These are phyloP conservation scores for Sturnira hondurensis DNA, from an alignment of 2,113 vertebrate genomes.

Conservation along the genomic window DNA sequence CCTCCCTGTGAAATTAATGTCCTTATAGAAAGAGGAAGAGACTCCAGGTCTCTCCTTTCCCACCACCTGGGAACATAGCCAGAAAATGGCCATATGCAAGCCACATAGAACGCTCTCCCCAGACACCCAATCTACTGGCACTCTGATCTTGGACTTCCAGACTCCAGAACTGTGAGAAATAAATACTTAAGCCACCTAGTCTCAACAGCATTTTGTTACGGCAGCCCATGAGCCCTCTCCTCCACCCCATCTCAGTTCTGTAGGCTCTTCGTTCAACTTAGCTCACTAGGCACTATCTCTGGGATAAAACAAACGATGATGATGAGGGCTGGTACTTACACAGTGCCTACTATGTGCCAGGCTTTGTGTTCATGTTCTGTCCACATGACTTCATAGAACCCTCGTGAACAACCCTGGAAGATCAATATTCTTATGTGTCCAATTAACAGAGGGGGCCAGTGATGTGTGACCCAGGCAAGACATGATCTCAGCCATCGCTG, in stretches of 20 bases:
- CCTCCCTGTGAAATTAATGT: not conserved
- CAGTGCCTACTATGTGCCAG: not conserved
- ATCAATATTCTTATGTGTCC: not conserved
- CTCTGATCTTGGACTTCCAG: not conserved
- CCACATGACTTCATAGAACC: not conserved
- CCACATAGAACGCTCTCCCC: not conserved
- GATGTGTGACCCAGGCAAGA: not conserved
- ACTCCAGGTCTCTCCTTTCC: not conserved
- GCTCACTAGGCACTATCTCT: not conserved
- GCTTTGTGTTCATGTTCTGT: not conserved
- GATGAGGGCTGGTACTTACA: rapidly evolving
- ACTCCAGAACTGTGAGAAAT: not conserved
- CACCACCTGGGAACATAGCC: not conserved
- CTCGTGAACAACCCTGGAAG: no score
- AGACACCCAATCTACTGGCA: not conserved
- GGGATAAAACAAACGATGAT: not conserved
- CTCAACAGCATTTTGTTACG: not conserved
- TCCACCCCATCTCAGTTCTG: not conserved
- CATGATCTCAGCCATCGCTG: not conserved
- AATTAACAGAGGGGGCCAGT: not conserved
- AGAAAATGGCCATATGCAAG: not conserved
- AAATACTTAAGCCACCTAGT: not conserved
- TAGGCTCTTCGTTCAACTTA: not conserved
- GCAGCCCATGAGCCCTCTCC: not conserved
- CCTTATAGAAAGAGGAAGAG: not conserved